Conservation (phyloP, 2,113 vertebrate genomes). For the Gavia stellata region DNA sequence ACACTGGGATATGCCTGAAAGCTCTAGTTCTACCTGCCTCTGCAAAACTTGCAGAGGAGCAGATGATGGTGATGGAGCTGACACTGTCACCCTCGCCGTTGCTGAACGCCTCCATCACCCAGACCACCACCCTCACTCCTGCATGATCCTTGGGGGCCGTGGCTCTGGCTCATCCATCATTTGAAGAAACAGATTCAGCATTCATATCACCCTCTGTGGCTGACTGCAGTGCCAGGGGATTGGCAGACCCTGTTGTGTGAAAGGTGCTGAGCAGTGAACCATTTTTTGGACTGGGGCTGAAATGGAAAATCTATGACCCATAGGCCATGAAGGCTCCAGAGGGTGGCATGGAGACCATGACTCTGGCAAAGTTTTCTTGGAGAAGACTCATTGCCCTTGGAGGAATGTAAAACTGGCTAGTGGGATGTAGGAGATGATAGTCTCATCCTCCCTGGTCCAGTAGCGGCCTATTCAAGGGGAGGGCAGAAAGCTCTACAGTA, state of each 20-base stretch:
- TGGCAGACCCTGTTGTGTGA: neutral
- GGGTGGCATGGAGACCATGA: neutral
- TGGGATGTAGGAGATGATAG: neutral
- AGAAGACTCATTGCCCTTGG: neutral
- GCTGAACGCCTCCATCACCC: neutral
- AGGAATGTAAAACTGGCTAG: neutral
- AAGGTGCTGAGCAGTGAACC: neutral
- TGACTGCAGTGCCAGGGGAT: neutral
- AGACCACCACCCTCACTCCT: neutral
- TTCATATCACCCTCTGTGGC: neutral
- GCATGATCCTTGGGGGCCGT: fast-evolving
- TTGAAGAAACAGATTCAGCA: neutral
- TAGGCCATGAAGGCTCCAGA: neutral
- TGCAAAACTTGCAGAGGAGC: neutral
- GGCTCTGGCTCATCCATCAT: neutral
- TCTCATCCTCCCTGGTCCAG: neutral
- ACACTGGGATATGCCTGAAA: neutral
- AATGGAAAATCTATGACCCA: neutral
- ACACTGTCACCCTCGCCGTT: neutral
- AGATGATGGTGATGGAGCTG: neutral
- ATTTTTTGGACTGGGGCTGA: neutral
- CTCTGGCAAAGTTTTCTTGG: neutral
- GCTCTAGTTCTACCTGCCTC: neutral
- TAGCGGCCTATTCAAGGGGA: neutral
- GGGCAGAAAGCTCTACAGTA: neutral